Percentiles rank a stretch among this genome's conserved stretches.
phyloP scores from a whole-genome alignment of 2,888 invertebrate species.

The Drosophila anomelani region DNA sequence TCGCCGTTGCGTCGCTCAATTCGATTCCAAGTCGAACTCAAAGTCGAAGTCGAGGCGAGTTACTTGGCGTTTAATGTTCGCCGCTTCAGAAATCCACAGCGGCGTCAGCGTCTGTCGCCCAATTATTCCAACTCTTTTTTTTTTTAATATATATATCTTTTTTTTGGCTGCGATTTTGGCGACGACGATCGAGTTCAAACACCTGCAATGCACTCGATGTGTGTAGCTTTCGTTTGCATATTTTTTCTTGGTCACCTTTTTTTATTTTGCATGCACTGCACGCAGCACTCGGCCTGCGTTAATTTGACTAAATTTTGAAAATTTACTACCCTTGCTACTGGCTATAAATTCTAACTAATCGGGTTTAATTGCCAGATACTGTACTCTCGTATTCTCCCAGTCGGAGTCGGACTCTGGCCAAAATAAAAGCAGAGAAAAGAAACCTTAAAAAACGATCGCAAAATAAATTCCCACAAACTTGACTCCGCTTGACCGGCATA shows the following conservation, averaged over 20 bases:
- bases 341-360: slow-evolving; percentile 71
- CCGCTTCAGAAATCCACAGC: slow-evolving; percentile 27
- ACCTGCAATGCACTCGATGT: slow-evolving; percentile 72
- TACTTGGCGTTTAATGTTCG: slow-evolving; percentile 56
- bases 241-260: slow-evolving; percentile 35
- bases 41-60: slow-evolving; percentile 42
- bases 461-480: slow-evolving; percentile 68
- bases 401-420: slow-evolving; percentile 26
- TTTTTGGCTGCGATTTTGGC: slow-evolving; percentile 46
- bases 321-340: slow-evolving; percentile 64
- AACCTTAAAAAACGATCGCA: slow-evolving; percentile 17
- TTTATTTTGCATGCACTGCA: slow-evolving; percentile 28
- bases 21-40: slow-evolving; percentile 6
- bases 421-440: slow-evolving; percentile 29
- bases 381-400: slow-evolving; percentile 13
- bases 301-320: slow-evolving; percentile 74
- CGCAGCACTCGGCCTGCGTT: slow-evolving; percentile 52
- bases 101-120: slow-evolving; percentile 51
- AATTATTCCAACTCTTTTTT: slow-evolving; percentile 43
- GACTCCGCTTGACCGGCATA: slow-evolving; percentile 56
- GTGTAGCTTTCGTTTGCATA: slow-evolving; percentile 63
- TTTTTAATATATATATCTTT: not conserved
- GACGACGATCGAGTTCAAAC: slow-evolving; percentile 79
- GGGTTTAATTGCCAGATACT: slow-evolving; percentile 66
- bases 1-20: not conserved